A percentile compares a stretch with the other conserved stretches of the same genome.
These are phyloP conservation scores for Hylomyscus alleni DNA, from an alignment of 2,797 vertebrate genomes.

Conservation along the genomic window DNA sequence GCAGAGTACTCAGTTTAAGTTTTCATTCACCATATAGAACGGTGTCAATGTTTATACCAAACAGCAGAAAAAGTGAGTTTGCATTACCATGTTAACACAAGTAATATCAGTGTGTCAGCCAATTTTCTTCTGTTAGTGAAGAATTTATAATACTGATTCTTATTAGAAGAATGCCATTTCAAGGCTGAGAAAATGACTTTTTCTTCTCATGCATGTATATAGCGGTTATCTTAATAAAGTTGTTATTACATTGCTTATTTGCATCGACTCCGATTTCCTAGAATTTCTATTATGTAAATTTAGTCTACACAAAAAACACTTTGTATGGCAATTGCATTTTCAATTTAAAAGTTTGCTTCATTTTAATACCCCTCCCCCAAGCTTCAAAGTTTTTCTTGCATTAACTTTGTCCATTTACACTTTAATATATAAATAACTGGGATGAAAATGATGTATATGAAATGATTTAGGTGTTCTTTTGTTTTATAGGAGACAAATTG, in stretches of 20 bases:
- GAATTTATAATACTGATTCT: conserved; percentile 63
- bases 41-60: conserved; percentile 49
- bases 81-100: conserved; percentile 63
- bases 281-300: conserved; percentile 82
- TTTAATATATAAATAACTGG: conserved; percentile 61
- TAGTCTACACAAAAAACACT: conserved; percentile 67
- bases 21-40: conserved; percentile 11
- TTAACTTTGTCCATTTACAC: conserved; percentile 65
- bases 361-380: conserved; percentile 62
- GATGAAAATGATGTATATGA: not conserved
- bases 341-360: conserved; percentile 78
- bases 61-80: conserved; percentile 50
- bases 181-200: conserved; percentile 70
- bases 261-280: conserved; percentile 77
- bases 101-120: conserved; percentile 44
- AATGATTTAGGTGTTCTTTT: conserved; percentile 53
- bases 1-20: conserved; percentile 52
- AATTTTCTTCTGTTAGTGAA: conserved; percentile 68
- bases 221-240: conserved; percentile 82
- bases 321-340: conserved; percentile 77
- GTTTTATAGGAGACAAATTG: not conserved
- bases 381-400: conserved; percentile 33
- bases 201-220: conserved; percentile 64
- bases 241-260: conserved; percentile 82
- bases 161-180: conserved; percentile 71